Conservation (phyloP, 2,113 vertebrate genomes). For the Todiramphus saurophagus region DNA sequence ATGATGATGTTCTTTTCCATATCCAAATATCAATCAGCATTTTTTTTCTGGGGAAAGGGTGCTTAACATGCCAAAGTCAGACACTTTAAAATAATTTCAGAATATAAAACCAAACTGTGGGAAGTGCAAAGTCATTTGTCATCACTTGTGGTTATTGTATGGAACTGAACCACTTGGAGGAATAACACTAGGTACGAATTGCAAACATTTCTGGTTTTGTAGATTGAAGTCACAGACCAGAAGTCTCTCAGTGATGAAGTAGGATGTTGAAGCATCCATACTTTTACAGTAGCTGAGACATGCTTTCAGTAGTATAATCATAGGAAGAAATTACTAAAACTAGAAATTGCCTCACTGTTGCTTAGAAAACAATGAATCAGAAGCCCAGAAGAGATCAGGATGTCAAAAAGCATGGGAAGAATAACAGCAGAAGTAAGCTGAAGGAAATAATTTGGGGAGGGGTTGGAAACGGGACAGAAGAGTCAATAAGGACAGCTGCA, state of each 20-base stretch:
- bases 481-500: background rate
- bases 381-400: background rate
- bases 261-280: background rate
- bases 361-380: background rate
- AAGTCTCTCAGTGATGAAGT: background rate
- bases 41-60: background rate
- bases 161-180: background rate
- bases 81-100: background rate
- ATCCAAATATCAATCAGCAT: background rate
- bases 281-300: background rate
- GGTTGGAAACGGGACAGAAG: background rate
- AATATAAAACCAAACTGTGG: background rate
- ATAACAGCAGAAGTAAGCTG: background rate
- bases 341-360: background rate
- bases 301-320: background rate
- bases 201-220: background rate
- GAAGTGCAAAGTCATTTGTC: background rate
- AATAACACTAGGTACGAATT: background rate
- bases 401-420: background rate
- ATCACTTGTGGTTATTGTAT: background rate
- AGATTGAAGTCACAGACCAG: background rate
- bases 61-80: background rate
- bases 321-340: background rate
- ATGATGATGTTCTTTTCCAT: background rate
- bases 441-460: background rate